Base-by-base conservation (phyloP, 2,888 invertebrate species). In the Hydroisotoma schaefferi region DNA sequence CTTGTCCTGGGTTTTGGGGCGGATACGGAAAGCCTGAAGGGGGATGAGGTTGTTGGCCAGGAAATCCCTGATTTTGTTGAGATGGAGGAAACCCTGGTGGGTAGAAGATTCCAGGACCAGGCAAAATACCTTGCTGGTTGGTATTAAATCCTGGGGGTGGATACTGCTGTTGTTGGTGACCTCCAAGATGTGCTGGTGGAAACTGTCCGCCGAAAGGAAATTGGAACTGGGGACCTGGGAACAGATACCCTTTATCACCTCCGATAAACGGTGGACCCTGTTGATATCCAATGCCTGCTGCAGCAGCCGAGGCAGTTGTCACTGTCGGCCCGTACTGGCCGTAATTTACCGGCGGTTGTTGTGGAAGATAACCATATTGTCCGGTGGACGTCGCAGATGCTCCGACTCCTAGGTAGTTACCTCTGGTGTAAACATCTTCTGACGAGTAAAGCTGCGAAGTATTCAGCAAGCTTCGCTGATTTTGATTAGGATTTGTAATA, bases 181-280 rank as follows among this genome's bases (percentile, higher is more conserved):
- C 40, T 10, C 40, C 40, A 18, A 4, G 25, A 46, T 3, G 46
- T 8, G 3, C 18, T 46, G 18, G 10, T 23, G 46, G 46, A 20
- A 46, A 46, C 20, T 23, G 46, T 23, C 46, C 33, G 33, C 15
- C 25, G 23, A 46, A 46, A 46, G 46, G 25, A 46, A 8, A 40
- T 5, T 15, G 5, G 20, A 10, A 40, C n/a, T 15, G 40, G 5
- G n/a, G n/a, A 10, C 40, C n/a, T 8, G 40, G 40, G n/a, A 18
- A 40, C 5, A 4, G 40, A 5, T 5, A 20, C 15, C 40, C 40
- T 15, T 40, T 40, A 15, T 5, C n/a, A 15, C 5, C 40, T 15
- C 40, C 40, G n/a, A 40, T n/a, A n/a, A n/a, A 40, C 20, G 5
- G 40, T 5, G 40, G n/a, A 15, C 40, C 40, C 20, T 40, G 40